These are phyloP conservation scores for Vanessa atalanta DNA, from an alignment of 1,140 invertebrate species.

Conservation along the genomic window DNA sequence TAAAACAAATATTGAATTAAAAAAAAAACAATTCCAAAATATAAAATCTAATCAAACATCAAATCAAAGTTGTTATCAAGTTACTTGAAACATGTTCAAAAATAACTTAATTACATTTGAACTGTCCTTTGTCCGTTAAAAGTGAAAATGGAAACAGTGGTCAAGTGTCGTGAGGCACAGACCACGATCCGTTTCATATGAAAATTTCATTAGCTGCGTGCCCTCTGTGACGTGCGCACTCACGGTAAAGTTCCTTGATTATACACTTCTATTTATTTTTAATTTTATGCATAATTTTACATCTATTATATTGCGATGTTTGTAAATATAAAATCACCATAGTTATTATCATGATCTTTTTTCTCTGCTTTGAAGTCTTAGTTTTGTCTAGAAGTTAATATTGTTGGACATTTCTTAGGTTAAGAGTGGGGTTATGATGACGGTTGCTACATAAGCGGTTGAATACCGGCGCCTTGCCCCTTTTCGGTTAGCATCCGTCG, in stretches of 20 bases:
- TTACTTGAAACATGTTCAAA: no score
- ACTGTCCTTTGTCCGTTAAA: conserved; percentile 19
- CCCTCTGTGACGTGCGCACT: conserved; percentile 12
- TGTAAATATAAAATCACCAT: no score
- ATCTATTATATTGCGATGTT: background rate
- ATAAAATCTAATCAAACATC: background rate
- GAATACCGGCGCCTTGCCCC: no score
- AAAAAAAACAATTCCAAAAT: background rate
- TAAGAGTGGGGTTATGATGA: no score
- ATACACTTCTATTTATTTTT: conserved; percentile 12
- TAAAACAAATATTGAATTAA: no score
- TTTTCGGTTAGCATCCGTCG: no score
- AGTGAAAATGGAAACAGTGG: conserved; percentile 27
- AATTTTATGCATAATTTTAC: background rate
- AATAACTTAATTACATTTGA: conserved; percentile 12
- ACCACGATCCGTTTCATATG: conserved; percentile 47
- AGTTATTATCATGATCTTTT: no score
- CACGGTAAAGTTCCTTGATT: conserved; percentile 22
- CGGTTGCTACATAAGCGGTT: no score
- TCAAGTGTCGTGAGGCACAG: conserved; percentile 14
- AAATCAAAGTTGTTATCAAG: background rate
- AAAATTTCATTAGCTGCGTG: conserved; percentile 63
- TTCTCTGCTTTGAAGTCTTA: no score
- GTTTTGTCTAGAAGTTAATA: no score
- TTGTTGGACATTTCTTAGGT: no score